phyloP scores from a whole-genome alignment of 1,140 invertebrate genomes.

The Lasioglossum albipes region DNA sequence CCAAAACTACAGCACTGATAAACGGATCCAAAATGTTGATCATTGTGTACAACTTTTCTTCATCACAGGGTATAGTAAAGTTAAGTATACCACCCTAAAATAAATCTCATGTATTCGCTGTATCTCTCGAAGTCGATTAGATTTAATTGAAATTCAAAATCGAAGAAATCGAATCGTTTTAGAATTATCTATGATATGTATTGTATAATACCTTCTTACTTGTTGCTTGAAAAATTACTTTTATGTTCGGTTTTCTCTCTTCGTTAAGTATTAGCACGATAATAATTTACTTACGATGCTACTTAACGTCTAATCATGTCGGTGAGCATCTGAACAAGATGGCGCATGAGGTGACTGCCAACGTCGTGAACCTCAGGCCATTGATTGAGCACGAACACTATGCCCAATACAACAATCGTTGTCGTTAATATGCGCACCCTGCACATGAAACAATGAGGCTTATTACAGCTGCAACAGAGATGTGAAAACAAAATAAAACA shows the following conservation, averaged over 20 bases:
- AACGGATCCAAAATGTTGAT: constrained; percentile 58
- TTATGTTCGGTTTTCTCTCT: not conserved
- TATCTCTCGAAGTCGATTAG: not conserved
- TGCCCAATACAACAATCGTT: constrained; percentile 87
- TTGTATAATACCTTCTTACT: not conserved
- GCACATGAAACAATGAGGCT: constrained; percentile 81
- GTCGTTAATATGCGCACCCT: constrained; percentile 93
- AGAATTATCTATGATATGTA: not conserved
- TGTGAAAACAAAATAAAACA: constrained; percentile 73
- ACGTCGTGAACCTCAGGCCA: constrained; percentile 93
- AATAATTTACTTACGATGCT: constrained; percentile 77
- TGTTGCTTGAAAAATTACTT: constrained; percentile 19
- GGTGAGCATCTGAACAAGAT: constrained; percentile 85
- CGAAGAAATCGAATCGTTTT: not conserved
- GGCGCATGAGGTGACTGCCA: constrained; percentile 84
- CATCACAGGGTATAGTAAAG: constrained; percentile 61
- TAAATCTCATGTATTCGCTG: constrained; percentile 9
- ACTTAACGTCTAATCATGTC: constrained; percentile 76
- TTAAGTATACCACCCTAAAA: constrained; percentile 70
- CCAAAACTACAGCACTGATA: constrained; percentile 61
- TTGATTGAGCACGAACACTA: constrained; percentile 91
- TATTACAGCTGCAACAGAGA: constrained; percentile 79
- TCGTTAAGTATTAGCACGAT: constrained; percentile 1
- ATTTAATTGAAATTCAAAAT: constrained; percentile 1
- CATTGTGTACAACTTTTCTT: constrained; percentile 56